Evolutionary conservation across 2,888 invertebrate species (phyloP).

Genomic region (Cactoblastis cactorum): DNA sequence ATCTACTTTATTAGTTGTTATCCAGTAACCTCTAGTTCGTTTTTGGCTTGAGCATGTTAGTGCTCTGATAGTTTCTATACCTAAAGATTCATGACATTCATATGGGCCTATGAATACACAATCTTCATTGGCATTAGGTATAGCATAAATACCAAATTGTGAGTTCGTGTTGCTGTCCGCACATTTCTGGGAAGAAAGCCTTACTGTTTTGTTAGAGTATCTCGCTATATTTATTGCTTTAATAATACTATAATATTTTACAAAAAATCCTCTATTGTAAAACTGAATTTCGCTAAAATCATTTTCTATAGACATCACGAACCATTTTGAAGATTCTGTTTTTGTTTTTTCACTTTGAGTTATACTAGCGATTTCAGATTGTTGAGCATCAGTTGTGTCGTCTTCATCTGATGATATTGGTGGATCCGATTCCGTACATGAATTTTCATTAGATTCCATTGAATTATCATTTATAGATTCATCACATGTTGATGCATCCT

Average conservation of each 20-base stretch:
- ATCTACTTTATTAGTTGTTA: constrained; percentile 58
- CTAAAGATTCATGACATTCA: constrained; percentile 55
- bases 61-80: constrained; percentile 60
- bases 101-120: constrained; percentile 69
- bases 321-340: constrained; percentile 68
- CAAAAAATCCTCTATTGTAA: constrained; percentile 69
- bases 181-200: constrained; percentile 57
- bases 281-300: constrained; percentile 77
- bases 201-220: constrained; percentile 66
- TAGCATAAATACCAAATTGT: constrained; percentile 68
- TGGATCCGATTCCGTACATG: neutral
- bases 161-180: constrained; percentile 34
- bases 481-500: constrained; percentile 3
- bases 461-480: neutral
- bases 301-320: constrained; percentile 74
- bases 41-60: constrained; percentile 28
- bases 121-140: constrained; percentile 49
- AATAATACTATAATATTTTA: constrained; percentile 72
- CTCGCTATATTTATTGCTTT: constrained; percentile 69
- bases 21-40: constrained; percentile 62
- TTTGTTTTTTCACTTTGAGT: constrained; percentile 17
- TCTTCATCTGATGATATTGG: neutral
- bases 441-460: constrained; percentile 6
- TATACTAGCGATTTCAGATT: constrained; percentile 10
- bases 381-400: neutral